Percentiles rank a stretch among this genome's conserved stretches.
Conservation (phyloP, 2,888 invertebrate species). For the Pomacea canaliculata region DNA sequence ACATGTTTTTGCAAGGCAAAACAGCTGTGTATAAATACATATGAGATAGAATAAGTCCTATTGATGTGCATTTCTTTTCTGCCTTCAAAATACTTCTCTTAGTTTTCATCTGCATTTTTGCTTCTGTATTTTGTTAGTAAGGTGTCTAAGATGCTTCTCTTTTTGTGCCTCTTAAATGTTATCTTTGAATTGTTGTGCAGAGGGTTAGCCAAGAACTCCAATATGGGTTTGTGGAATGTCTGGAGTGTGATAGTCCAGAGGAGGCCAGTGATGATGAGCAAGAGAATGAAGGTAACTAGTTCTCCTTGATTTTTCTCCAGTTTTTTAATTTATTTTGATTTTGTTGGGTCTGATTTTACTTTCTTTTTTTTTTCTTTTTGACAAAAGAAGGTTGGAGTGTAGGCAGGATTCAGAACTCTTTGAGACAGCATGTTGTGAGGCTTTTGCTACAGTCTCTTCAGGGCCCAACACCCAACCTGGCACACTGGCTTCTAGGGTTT, state of each 20-base stretch:
- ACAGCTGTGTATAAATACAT: too few relatives aligned
- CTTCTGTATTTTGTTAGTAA: too few relatives aligned
- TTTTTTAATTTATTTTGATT: neutral
- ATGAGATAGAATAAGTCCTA: too few relatives aligned
- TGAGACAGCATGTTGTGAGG: conserved; percentile 74
- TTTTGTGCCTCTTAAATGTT: too few relatives aligned
- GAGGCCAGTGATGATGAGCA: conserved; percentile 23
- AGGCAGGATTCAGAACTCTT: conserved; percentile 63
- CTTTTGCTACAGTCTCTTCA: conserved; percentile 83
- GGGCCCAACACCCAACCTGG: conserved; percentile 85
- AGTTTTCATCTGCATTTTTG: too few relatives aligned
- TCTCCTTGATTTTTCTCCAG: too few relatives aligned
- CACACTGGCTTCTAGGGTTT: conserved; percentile 90
- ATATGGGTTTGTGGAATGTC: conserved; percentile 88
- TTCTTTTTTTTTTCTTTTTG: neutral
- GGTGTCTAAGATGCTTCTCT: too few relatives aligned
- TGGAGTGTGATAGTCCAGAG: conserved; percentile 76
- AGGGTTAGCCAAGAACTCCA: conserved; percentile 72
- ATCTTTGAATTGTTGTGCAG: conserved; percentile 26
- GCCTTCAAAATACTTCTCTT: too few relatives aligned
- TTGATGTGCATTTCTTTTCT: too few relatives aligned
- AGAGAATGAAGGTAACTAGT: conserved; percentile 11
- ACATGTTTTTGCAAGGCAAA: too few relatives aligned
- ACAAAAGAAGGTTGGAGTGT: conserved; percentile 17
- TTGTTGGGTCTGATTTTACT: neutral